Base-by-base conservation (phyloP, 2,797 vertebrate species). In the Rhinophrynus dorsalis region DNA sequence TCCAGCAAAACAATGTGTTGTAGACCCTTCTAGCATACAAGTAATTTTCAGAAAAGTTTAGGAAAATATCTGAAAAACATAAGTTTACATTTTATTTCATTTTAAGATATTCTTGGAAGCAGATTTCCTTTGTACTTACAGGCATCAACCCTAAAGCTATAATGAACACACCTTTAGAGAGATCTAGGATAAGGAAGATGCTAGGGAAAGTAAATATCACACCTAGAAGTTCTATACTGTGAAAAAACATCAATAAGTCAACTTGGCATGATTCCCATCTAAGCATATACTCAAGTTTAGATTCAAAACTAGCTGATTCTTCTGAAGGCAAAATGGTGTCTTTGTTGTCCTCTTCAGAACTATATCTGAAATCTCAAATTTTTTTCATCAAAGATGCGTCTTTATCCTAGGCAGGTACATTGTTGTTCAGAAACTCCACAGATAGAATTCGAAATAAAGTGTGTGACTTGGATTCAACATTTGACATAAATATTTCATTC, bases 341-440 rank as follows among this genome's bases (percentile, higher is more conserved):
- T 70, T 56, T 62, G 58, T 70, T 59, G 62, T 55, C 38, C 45
- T 70, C 38, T 61, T 55, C 40, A 55, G 58, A 69, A 54, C 48
- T 48, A n/a, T 45, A 61, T 54, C 57, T 44, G 47, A 70, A 55
- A 62, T 70, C 58, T 70, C 48, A 70, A 54, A 61, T 55, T 48
- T 62, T 47, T 62, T 50, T 60, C 56, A 68, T 68, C 66, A 68
- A 68, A 68, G 23, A 68, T 60, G 26, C 23, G 29, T 50, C 32
- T 59, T 23, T 52, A 40, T 50, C 44, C 18, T 18, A 68, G 21
- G 66, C 66, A 51, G 45, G 42, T 23, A 60, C 44, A 60, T 35
- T 30, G 33, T 60, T 68, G 44, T 30, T 37, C 24, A 58, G 32
- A 38, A 59, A 45, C 23, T 50, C 24, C 23, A 51, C 13, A 51